Evolutionary conservation across 1,140 invertebrate species (phyloP), one percentile per base, ranked within the genome.

Genomic region (Zaprionus nigranus): DNA sequence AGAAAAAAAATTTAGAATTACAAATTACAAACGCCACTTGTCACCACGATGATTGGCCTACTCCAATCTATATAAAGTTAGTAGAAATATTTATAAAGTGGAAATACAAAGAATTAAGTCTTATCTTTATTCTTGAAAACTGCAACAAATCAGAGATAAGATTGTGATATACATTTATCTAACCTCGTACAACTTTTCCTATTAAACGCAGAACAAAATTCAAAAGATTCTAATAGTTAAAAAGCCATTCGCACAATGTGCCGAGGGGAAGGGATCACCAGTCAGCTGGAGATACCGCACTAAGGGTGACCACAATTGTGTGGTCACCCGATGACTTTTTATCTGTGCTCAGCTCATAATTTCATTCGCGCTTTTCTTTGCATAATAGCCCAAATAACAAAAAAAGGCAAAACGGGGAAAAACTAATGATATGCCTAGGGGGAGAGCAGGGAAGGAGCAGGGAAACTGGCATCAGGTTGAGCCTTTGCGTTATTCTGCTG

Each of bases 311-410:
- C 84, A 79, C 67, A 75, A 90, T 90, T 84, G 71, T 88, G 75
- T 74, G 84, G 85, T 90, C 81, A 90, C 85, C 67, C 78, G 78
- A 75, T 87, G 81, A 81, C 74, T 66, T 88, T 83, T 86, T 83
- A 30, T 73, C 69, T 78, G 72, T 36, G 46, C 61, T 76, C 20
- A 65, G 61, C 56, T 60, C 67, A 75, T 71, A 75, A 71, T 75
- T 64, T 71, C 9, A 17, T 46, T 30, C 65, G 30, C 28, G 34
- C 60, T 71, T 70, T 70, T 63, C 68, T 70, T 70, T 62, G 59
- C 59, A 54, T 40, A 65, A 20, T 51, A 15, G 3, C 7, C 9
- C n/a, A 54, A 65, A 71, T 30, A 24, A 38, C 53, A 40, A 4
- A 38, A 17, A 28, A 17, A 26, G 3, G n/a, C 0, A 22, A 62